Conservation (phyloP, 2,113 vertebrate species). For the Anarrhichthys ocellatus region DNA sequence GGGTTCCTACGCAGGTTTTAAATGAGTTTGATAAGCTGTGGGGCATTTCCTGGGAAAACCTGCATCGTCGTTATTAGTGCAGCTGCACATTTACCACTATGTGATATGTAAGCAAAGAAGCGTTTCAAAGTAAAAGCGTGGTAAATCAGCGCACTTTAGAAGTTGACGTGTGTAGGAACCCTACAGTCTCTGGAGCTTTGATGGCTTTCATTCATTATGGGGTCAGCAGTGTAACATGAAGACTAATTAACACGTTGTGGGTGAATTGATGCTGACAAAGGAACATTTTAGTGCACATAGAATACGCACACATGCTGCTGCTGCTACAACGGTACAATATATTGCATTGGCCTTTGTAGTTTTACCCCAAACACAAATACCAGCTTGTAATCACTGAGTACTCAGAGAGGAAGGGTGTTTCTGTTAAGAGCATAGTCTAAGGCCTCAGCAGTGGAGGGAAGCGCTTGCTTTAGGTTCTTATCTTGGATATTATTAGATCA, state of each 20-base stretch:
- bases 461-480: neutral
- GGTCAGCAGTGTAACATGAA: conserved; percentile 63
- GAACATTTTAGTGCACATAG: neutral
- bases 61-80: neutral
- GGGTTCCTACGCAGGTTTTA: conserved; percentile 43
- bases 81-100: conserved; percentile 3
- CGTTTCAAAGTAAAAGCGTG: neutral
- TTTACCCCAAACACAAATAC: neutral
- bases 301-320: conserved; percentile 17
- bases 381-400: neutral
- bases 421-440: neutral
- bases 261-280: neutral
- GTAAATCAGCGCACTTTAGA: neutral
- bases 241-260: neutral
- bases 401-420: conserved; percentile 11
- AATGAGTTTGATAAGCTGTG: neutral
- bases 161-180: conserved; percentile 43
- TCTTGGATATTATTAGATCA: conserved; percentile 33
- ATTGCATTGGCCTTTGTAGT: conserved; percentile 9
- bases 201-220: conserved; percentile 40
- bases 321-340: neutral
- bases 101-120: neutral
- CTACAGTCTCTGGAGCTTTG: conserved; percentile 11
- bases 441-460: neutral
- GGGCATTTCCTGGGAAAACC: neutral